Conservation (phyloP, 2,113 vertebrate genomes). For the Microtus montanus region DNA sequence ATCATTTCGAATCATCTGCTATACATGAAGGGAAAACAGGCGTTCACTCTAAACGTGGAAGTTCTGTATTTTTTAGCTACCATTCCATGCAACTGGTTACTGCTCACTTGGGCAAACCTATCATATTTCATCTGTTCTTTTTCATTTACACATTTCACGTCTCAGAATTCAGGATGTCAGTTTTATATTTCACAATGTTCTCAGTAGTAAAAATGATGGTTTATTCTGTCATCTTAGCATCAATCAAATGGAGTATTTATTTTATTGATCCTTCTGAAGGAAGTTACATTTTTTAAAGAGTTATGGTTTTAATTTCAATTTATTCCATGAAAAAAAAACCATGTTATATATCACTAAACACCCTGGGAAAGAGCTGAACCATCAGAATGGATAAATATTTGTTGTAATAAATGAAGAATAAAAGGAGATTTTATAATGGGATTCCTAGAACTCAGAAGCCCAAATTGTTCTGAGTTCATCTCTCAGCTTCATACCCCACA, state of each 20-base stretch:
- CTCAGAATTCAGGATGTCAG: neutral
- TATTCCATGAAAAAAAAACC: neutral
- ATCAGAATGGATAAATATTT: neutral
- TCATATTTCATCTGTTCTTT: neutral
- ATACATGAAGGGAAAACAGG: neutral
- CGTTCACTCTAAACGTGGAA: neutral
- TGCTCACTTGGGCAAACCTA: neutral
- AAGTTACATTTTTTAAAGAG: neutral
- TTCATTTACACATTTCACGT: neutral
- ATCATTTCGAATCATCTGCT: neutral
- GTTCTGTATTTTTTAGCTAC: neutral
- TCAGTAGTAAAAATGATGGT: neutral
- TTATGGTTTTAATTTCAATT: neutral
- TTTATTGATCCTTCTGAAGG: constrained; percentile 36
- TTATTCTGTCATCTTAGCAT: constrained; percentile 9
- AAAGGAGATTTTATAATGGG: neutral
- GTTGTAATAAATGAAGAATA: neutral
- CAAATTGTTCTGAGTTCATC: neutral
- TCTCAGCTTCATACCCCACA: neutral
- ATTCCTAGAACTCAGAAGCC: neutral
- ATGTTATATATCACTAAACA: neutral
- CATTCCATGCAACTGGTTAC: neutral
- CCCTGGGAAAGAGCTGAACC: neutral
- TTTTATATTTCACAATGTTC: neutral
- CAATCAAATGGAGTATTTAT: neutral